Conservation (phyloP, 2,888 invertebrate species). For the Tetranychus truncatus region DNA sequence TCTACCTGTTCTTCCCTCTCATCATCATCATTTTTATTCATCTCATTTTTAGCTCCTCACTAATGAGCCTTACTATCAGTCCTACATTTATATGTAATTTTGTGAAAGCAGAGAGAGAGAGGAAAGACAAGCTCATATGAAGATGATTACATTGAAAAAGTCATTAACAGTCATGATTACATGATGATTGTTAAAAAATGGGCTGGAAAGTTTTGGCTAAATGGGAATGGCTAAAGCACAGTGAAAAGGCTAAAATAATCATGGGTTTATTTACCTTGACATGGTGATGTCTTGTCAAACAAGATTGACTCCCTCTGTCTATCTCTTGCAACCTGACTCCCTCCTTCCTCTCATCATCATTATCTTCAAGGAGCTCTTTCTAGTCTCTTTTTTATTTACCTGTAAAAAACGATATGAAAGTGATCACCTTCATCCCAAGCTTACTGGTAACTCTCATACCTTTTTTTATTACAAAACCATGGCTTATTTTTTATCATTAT, state of each 20-base stretch:
- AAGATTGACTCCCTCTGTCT: background rate
- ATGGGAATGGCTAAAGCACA: background rate
- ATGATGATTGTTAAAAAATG: background rate
- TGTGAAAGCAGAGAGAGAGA: background rate
- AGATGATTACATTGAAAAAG: background rate
- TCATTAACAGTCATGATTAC: slow-evolving; percentile 1
- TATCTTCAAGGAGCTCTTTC: background rate
- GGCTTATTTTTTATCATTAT: too few species aligned
- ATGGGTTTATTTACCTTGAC: slow-evolving; percentile 1
- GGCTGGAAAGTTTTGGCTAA: background rate
- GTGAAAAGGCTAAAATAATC: background rate
- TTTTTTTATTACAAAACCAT: too few species aligned
- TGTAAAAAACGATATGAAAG: background rate
- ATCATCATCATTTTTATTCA: background rate
- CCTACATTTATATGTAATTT: slow-evolving; percentile 1
- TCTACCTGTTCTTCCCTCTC: background rate
- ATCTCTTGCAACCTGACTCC: background rate
- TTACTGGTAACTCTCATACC: too few species aligned
- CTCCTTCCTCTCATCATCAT: background rate
- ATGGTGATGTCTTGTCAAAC: background rate
- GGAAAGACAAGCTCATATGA: background rate
- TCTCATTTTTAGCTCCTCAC: background rate
- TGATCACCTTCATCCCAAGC: background rate
- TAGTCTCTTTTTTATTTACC: background rate
- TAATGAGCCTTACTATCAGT: background rate